Evolutionary conservation across 2,888 invertebrate genomes (phyloP).

Genomic region (Drepanosiphum platanoidis): DNA sequence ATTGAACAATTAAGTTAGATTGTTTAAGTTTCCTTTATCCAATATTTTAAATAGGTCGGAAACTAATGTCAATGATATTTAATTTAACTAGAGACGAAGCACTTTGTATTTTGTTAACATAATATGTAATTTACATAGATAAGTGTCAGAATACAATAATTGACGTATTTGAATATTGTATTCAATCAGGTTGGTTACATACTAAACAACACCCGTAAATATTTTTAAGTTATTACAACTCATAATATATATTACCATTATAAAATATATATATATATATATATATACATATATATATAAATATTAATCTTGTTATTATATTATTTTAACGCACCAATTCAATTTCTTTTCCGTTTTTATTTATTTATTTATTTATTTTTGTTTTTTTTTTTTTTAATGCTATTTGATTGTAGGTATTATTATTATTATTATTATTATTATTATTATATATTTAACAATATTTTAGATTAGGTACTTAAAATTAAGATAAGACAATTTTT

Average conservation of each 20-base stretch:
- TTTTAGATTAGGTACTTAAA: constrained; percentile 54
- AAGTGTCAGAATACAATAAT: constrained; percentile 19
- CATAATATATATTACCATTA: constrained; percentile 40
- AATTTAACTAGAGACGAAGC: constrained; percentile 16
- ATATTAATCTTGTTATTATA: constrained; percentile 47
- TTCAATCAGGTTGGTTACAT: constrained; percentile 31
- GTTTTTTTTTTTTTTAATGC: constrained; percentile 27
- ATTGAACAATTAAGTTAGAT: constrained; percentile 41
- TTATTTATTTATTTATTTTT: constrained; percentile 25
- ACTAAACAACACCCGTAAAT: constrained; percentile 1
- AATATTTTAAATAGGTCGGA: constrained; percentile 56
- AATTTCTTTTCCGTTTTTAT: constrained; percentile 22
- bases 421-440: constrained; percentile 18
- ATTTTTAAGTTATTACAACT: constrained; percentile 15
- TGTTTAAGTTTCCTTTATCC: constrained; percentile 59
- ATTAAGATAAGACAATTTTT: constrained; percentile 18
- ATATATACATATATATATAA: background rate
- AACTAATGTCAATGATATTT: constrained; percentile 31
- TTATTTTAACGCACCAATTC: constrained; percentile 52
- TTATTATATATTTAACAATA: constrained; percentile 45
- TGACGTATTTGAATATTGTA: constrained; percentile 22
- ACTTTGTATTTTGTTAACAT: constrained; percentile 34
- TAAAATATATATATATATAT: constrained; percentile 16
- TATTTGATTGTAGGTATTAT: constrained; percentile 28
- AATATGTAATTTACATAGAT: constrained; percentile 7